Conservation (phyloP, 1,140 invertebrate species). For the Vanessa atalanta region DNA sequence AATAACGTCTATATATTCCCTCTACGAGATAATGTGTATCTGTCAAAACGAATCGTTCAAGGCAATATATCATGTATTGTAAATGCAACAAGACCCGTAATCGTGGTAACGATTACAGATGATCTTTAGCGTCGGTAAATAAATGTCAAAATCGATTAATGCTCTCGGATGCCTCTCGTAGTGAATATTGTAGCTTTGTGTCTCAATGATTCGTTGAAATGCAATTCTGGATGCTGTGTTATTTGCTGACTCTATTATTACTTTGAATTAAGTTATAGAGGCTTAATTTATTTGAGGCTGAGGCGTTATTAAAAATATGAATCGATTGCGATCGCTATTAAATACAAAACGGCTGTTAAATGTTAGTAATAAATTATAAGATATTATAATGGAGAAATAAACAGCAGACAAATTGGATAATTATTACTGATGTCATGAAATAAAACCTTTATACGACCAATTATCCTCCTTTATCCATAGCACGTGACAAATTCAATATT, state of each 20-base stretch:
- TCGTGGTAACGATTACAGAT: slow-evolving; percentile 33
- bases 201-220: slow-evolving; percentile 26
- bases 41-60: slow-evolving; percentile 30
- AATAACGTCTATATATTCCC: slow-evolving; percentile 42
- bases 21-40: slow-evolving; percentile 34
- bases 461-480: no score
- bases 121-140: slow-evolving; percentile 40
- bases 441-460: no score
- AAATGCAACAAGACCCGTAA: slow-evolving; percentile 33
- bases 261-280: slow-evolving; percentile 15
- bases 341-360: no score
- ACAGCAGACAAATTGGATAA: no score
- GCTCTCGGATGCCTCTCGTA: slow-evolving; percentile 25
- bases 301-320: no score
- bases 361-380: no score
- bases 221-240: slow-evolving; percentile 12
- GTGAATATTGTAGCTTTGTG: slow-evolving; percentile 24
- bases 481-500: no score
- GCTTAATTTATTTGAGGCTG: background rate
- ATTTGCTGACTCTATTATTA: slow-evolving; percentile 2
- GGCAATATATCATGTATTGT: slow-evolving; percentile 40
- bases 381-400: no score
- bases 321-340: no score
- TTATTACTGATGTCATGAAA: no score
- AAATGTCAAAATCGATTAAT: slow-evolving; percentile 56